Percentiles rank a stretch among this genome's conserved stretches.
These are phyloP conservation scores for Malurus leucopterus DNA, from an alignment of 2,797 vertebrate genomes.

Conservation along the genomic window DNA sequence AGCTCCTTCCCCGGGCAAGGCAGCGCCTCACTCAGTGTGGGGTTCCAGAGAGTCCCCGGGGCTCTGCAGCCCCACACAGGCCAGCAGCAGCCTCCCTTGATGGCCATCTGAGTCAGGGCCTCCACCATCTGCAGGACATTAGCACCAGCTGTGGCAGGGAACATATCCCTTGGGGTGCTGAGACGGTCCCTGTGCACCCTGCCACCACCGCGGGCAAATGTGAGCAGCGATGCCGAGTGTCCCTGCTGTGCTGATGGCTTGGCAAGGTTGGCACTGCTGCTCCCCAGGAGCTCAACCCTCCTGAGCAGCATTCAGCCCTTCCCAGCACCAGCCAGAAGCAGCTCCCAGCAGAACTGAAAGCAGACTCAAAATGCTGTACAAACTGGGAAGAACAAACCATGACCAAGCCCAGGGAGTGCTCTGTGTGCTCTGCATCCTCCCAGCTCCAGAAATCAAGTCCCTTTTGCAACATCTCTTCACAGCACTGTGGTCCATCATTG, in stretches of 20 bases:
- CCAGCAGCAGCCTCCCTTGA: background rate
- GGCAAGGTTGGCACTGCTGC: background rate
- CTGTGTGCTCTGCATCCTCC: background rate
- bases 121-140: background rate
- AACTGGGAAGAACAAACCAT: background rate
- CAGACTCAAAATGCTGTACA: background rate
- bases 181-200: background rate
- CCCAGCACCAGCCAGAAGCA: background rate
- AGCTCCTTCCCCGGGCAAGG: background rate
- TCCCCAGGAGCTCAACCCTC: background rate
- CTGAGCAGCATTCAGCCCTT: background rate
- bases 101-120: background rate
- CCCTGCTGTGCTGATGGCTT: background rate
- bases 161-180: background rate
- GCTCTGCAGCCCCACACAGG: background rate
- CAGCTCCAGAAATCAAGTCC: background rate
- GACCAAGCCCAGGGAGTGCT: rapidly evolving
- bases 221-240: background rate
- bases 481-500: background rate
- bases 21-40: rapidly evolving
- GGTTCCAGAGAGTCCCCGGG: background rate
- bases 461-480: background rate
- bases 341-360: background rate
- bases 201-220: background rate
- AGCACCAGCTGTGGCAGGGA: background rate